A percentile compares a stretch with the other conserved stretches of the same genome.
These are phyloP conservation scores for Datnioides undecimradiatus DNA, from an alignment of 2,113 vertebrate genomes.

Conservation along the genomic window DNA sequence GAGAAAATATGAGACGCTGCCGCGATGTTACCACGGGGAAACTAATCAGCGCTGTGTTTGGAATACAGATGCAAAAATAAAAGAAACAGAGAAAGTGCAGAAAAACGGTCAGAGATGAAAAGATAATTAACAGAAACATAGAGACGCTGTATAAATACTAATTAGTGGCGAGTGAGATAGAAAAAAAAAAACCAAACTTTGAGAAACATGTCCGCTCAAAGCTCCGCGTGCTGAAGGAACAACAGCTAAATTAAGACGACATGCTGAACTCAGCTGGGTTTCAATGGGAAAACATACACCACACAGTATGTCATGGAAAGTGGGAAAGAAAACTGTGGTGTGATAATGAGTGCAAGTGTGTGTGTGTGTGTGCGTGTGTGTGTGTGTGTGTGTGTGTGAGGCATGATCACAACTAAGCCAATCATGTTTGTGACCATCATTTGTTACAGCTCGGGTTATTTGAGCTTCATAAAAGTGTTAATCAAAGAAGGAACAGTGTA, in stretches of 20 bases:
- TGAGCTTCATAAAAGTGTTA: not conserved
- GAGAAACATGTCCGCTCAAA: not conserved
- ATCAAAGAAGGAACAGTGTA: not conserved
- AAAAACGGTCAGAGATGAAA: not conserved
- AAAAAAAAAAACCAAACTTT: not conserved
- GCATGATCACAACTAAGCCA: not conserved
- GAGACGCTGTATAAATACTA: not conserved
- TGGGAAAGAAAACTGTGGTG: not conserved
- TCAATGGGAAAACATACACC: not conserved
- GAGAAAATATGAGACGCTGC: not conserved
- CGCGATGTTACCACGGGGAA: not conserved
- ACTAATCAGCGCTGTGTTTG: not conserved
- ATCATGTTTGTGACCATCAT: not conserved
- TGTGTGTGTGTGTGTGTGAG: not conserved
- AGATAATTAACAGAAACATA: slow-evolving; percentile 11
- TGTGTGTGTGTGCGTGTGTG: not conserved
- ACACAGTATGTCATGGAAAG: not conserved
- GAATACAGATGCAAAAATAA: not conserved
- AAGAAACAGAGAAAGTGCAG: not conserved
- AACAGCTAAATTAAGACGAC: not conserved
- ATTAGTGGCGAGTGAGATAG: not conserved
- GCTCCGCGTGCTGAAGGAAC: not conserved
- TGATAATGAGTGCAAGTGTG: slow-evolving; percentile 4
- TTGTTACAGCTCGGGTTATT: not conserved
- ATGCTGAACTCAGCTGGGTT: not conserved